phyloP scores from a whole-genome alignment of 1,140 invertebrate genomes.

The Drosophila pseudoobscura region DNA sequence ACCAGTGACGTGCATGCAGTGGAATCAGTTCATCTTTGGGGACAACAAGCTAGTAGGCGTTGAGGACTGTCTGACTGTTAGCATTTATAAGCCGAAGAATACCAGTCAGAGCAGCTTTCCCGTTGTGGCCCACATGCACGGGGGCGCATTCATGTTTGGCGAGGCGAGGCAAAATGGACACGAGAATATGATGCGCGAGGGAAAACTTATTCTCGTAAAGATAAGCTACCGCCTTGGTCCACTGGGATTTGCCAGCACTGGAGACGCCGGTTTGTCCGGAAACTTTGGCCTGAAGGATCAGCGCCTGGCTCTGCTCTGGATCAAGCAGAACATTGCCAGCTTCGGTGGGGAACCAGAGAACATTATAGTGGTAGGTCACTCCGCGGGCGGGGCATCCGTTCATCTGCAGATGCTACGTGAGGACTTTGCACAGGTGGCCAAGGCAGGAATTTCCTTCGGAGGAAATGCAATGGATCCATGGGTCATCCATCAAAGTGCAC shows the following conservation, averaged over 20 bases:
- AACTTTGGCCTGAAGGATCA: slow-evolving; percentile 78
- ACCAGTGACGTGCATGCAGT: slow-evolving; percentile 52
- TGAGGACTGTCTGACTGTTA: slow-evolving; percentile 83
- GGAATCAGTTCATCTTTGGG: slow-evolving; percentile 50
- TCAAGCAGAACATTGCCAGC: slow-evolving; percentile 34
- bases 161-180: slow-evolving; percentile 84
- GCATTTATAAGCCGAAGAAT: slow-evolving; percentile 76
- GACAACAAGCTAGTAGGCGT: slow-evolving; percentile 43
- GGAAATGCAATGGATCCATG: slow-evolving; percentile 68
- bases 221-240: slow-evolving; percentile 87
- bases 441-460: slow-evolving; percentile 59
- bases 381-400: slow-evolving; percentile 86
- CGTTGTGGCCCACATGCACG: slow-evolving; percentile 84
- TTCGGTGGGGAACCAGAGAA: slow-evolving; percentile 89
- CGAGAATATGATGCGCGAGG: slow-evolving; percentile 85
- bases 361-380: slow-evolving; percentile 84
- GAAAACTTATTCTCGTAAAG: slow-evolving; percentile 86
- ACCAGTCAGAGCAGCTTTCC: slow-evolving; percentile 54
- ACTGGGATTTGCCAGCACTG: slow-evolving; percentile 83
- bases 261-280: slow-evolving; percentile 49
- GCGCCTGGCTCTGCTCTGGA: slow-evolving; percentile 55
- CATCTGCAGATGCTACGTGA: slow-evolving; percentile 87
- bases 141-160: slow-evolving; percentile 84
- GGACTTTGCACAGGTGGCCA: slow-evolving; percentile 41
- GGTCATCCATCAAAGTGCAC: slow-evolving; percentile 84